Evolutionary conservation across 2,797 vertebrate genomes (phyloP).

Genomic region (Dendrocincla fuliginosa): DNA sequence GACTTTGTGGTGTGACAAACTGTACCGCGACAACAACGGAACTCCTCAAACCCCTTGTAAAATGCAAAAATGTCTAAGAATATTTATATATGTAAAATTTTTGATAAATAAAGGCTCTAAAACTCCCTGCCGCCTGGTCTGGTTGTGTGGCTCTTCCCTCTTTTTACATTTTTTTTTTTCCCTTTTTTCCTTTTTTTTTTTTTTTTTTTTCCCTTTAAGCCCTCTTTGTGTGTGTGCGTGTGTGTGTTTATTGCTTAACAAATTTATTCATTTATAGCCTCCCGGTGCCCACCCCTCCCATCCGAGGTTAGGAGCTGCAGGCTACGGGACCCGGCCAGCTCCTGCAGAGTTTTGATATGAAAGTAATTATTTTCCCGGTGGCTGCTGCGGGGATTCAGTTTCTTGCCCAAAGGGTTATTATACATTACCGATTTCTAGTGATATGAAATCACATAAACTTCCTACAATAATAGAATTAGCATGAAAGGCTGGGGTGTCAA

Average conservation of each 20-base stretch:
- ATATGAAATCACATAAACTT: slow-evolving; percentile 99
- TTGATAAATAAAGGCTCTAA: slow-evolving; percentile 99
- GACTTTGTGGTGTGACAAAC: slow-evolving; percentile 77
- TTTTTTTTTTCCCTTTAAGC: background rate
- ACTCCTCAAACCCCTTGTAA: slow-evolving; percentile 89
- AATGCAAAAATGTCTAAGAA: slow-evolving; percentile 94
- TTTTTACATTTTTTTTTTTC: background rate
- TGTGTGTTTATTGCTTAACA: slow-evolving; percentile 99
- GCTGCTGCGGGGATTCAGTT: slow-evolving; percentile 99
- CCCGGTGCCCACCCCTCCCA: slow-evolving; percentile 60
- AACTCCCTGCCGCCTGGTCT: slow-evolving; percentile 78
- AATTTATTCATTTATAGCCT: slow-evolving; percentile 95
- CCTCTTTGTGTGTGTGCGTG: slow-evolving; percentile 81
- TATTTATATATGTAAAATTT: slow-evolving; percentile 99
- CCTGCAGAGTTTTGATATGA: slow-evolving; percentile 99
- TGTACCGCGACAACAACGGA: slow-evolving; percentile 76
- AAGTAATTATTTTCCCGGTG: slow-evolving; percentile 99
- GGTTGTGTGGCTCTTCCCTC: background rate
- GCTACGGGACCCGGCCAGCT: slow-evolving; percentile 97
- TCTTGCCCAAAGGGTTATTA: slow-evolving; percentile 99
- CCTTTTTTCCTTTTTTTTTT: background rate
- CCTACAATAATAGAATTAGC: slow-evolving; percentile 99
- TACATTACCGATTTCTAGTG: slow-evolving; percentile 99
- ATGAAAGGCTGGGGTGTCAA: slow-evolving; percentile 99
- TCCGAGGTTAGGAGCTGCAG: slow-evolving; percentile 92